phyloP scores from a whole-genome alignment of 92 coral and sea anemone genomes.

The Metridium senile region DNA sequence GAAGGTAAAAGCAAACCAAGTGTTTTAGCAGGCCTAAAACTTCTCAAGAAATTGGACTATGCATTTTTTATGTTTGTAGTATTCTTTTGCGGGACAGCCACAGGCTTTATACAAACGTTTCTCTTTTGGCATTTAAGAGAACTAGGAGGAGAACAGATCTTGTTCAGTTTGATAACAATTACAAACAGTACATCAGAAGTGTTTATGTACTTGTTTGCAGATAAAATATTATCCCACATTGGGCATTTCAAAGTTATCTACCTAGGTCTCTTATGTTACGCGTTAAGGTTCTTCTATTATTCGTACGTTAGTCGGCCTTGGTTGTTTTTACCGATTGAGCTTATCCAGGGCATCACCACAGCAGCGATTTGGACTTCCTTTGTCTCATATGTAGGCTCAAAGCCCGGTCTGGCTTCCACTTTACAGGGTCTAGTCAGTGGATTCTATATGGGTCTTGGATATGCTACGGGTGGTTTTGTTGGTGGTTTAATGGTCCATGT shows the following conservation, averaged over 20 bases:
- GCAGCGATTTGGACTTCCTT: constrained; percentile 98
- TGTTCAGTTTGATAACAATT: constrained; percentile 85
- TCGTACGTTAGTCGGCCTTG: constrained; percentile 92
- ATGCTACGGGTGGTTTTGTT: constrained; percentile 90
- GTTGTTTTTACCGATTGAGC: constrained; percentile 92
- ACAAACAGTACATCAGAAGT: constrained; percentile 92
- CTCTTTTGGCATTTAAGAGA: constrained; percentile 97
- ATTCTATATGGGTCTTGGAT: constrained; percentile 93
- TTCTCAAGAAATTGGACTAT: constrained; percentile 70
- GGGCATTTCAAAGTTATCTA: constrained; percentile 90
- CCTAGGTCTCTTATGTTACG: constrained; percentile 89
- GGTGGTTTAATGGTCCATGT: constrained; percentile 96
- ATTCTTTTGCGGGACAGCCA: constrained; percentile 93
- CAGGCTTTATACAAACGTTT: constrained; percentile 96
- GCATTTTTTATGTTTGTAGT: constrained; percentile 88
- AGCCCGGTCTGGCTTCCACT: constrained; percentile 83
- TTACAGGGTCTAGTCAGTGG: constrained; percentile 96
- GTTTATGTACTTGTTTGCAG: constrained; percentile 71
- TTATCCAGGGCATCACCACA: constrained; percentile 92
- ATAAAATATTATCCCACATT: constrained; percentile 75
- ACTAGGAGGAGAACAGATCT: constrained; percentile 85
- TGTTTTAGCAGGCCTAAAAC: constrained; percentile 58
- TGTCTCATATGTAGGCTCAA: constrained; percentile 93
- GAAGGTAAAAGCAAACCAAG: constrained; percentile 68
- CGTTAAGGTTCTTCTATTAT: constrained; percentile 92